Base-by-base conservation (phyloP, 2,888 invertebrate genomes). In the Eupithecia exiguata region DNA sequence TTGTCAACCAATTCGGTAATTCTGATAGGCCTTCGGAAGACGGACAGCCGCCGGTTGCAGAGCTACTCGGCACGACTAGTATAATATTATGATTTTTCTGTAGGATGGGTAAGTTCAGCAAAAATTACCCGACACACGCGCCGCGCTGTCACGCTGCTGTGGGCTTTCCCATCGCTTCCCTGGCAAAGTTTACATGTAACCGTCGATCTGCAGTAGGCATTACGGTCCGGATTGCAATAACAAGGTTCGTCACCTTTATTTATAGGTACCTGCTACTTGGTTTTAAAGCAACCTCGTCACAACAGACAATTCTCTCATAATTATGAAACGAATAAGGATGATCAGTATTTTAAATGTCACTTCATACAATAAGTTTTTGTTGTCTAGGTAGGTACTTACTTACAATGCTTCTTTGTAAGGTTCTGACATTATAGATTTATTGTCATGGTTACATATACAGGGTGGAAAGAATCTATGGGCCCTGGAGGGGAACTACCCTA, bases 61-160 rank as follows among this genome's bases (percentile, higher is more conserved):
- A 12, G 46, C 5, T 30, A 16, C 7, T 14, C 67, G 1, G 67
- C 18, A 1, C 14, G 30, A 1, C 18, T 67, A 43, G 43, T 30
- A 46, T 46, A 46, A n/a, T 40, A n/a, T 9, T 67, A 67, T 25
- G 46, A 67, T 67, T 67, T 25, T 67, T 25, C 12, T 25, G 43
- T 16, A 7, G 16, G 14, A 30, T 67, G 5, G 7, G 67, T 67
- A 3, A 67, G 67, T 6, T 18, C 46, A 46, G 6, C 16, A 46
- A 1, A 18, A 46, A 18, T n/a, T n/a, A 46, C 18, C 18, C 40
- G 40, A 1, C 40, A 10, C 40, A 40, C 12, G 40, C 40, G 40
- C 40, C 4, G 30, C 40, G 40, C 40, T 4, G 38, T 1, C 14
- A 12, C 40, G 38, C 1, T 14, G 40, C 12, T 10, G 30, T 30